Conservation (phyloP, 1,140 invertebrate genomes). For the Tribolium madens region DNA sequence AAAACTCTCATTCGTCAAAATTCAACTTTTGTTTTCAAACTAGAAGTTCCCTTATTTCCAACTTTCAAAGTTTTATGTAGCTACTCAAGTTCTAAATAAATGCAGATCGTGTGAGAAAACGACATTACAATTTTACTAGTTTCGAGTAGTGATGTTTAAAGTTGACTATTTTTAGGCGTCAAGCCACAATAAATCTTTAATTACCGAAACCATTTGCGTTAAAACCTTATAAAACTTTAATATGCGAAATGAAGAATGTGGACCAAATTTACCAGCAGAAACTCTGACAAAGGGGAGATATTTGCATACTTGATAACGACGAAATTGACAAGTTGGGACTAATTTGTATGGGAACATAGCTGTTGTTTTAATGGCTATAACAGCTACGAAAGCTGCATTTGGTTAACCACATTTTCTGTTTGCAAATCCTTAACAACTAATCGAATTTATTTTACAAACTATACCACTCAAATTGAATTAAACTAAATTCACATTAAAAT, state of each 20-base stretch:
- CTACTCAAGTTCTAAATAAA: neutral
- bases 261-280: slow-evolving; percentile 1
- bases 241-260: slow-evolving; percentile 5
- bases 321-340: slow-evolving; percentile 27
- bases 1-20: neutral
- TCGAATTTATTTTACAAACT: too few relatives aligned
- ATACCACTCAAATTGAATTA: too few relatives aligned
- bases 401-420: neutral
- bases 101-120: neutral
- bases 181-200: slow-evolving; percentile 18
- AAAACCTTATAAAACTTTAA: slow-evolving; percentile 33
- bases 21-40: neutral
- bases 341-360: neutral
- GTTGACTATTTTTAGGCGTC: slow-evolving; percentile 1
- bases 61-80: neutral
- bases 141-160: neutral
- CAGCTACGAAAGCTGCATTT: neutral
- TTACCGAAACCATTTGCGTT: slow-evolving; percentile 7
- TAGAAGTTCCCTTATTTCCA: neutral
- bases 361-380: neutral
- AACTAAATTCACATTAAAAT: too few relatives aligned
- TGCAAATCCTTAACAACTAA: neutral
- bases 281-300: neutral
- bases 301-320: slow-evolving; percentile 17
- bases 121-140: neutral